Evolutionary conservation across 1,140 invertebrate genomes (phyloP).

Genomic region (Hylyphantes graminicola): DNA sequence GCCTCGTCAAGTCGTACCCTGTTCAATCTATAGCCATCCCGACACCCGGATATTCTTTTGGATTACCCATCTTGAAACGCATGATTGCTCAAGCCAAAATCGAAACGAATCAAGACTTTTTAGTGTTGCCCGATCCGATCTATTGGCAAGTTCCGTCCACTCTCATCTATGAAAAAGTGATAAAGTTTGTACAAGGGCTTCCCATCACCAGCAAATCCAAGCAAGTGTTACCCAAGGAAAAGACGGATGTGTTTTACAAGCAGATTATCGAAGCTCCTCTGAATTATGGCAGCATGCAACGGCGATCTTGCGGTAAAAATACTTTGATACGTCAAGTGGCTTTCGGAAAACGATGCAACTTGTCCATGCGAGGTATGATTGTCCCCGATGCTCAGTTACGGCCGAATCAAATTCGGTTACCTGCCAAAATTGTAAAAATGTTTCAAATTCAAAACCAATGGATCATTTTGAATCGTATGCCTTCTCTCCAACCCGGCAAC

Average conservation of each 20-base stretch:
- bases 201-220: slow-evolving; percentile 5
- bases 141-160: slow-evolving; percentile 37
- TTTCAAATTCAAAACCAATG: slow-evolving; percentile 2
- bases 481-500: slow-evolving; percentile 25
- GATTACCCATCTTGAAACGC: background rate
- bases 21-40: slow-evolving; percentile 25
- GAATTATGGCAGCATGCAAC: slow-evolving; percentile 11
- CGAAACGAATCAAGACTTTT: slow-evolving; percentile 12
- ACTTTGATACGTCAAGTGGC: slow-evolving; percentile 31
- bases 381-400: slow-evolving; percentile 17
- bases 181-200: slow-evolving; percentile 12
- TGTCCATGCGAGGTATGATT: slow-evolving; percentile 34
- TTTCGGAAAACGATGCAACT: slow-evolving; percentile 31
- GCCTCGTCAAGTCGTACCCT: background rate
- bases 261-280: slow-evolving; percentile 25
- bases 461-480: slow-evolving; percentile 33
- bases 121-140: slow-evolving; percentile 32
- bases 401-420: slow-evolving; percentile 19
- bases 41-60: background rate
- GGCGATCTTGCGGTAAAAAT: slow-evolving; percentile 23
- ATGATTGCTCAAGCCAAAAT: background rate
- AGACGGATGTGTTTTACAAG: slow-evolving; percentile 34
- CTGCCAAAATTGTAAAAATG: background rate
- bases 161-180: slow-evolving; percentile 21
- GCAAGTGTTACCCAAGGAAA: too few species aligned